phyloP scores from a whole-genome alignment of 2,113 vertebrate genomes.

The Bostrychus sinensis region DNA sequence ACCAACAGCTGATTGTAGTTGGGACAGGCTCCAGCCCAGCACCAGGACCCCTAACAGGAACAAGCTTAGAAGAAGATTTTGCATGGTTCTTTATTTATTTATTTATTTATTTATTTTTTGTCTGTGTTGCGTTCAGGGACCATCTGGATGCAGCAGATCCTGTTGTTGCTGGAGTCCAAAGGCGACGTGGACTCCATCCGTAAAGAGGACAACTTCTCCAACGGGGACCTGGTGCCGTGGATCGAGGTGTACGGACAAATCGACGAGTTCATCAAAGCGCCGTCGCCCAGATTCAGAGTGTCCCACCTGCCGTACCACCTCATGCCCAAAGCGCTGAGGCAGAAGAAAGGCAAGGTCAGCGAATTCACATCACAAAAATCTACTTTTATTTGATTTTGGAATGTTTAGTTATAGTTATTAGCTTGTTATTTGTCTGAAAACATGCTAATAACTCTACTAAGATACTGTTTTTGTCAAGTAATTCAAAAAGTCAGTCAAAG shows the following conservation, averaged over 20 bases:
- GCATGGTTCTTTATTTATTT: too few species aligned
- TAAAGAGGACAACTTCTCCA: neutral
- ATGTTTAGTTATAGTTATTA: too few species aligned
- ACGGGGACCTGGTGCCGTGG: conserved; percentile 57
- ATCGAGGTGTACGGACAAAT: conserved; percentile 53
- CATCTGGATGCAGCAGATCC: conserved; percentile 76
- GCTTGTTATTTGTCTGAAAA: too few species aligned
- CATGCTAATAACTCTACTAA: too few species aligned
- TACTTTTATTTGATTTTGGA: too few species aligned
- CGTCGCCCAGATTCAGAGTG: conserved; percentile 49
- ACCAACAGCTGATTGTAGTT: too few species aligned
- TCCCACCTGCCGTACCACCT: conserved; percentile 60
- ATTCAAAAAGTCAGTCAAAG: too few species aligned
- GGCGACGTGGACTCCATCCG: conserved; percentile 42
- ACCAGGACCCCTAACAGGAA: too few species aligned
- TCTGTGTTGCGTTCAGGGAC: conserved; percentile 58
- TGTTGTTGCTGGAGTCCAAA: conserved; percentile 59
- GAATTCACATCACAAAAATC: conserved; percentile 16
- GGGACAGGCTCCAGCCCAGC: too few species aligned
- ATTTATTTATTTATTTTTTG: neutral
- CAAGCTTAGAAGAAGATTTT: too few species aligned
- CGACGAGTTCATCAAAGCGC: conserved; percentile 30
- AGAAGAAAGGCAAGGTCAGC: conserved; percentile 66
- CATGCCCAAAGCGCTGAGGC: conserved; percentile 57
- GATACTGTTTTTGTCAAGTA: too few species aligned